Percentiles rank a stretch among this genome's conserved stretches.
phyloP scores from a whole-genome alignment of 2,113 vertebrate genomes.

The Carettochelys insculpta region DNA sequence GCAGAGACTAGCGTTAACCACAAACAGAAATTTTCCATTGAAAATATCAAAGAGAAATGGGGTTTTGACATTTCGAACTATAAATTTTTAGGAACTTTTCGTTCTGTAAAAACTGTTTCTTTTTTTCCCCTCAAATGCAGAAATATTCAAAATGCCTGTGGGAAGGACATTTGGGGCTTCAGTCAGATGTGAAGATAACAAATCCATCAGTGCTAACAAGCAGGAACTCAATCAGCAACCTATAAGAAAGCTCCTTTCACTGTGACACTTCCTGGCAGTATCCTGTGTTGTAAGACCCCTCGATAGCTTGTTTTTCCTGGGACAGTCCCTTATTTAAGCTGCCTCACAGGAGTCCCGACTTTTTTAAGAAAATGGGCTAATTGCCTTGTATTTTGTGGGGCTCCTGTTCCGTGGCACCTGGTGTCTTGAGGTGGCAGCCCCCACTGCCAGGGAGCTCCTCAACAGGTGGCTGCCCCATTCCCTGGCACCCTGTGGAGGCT shows the following conservation, averaged over 20 bases:
- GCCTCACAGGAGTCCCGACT: too few species aligned
- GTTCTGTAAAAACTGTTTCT: constrained; percentile 51
- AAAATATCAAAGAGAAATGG: not conserved
- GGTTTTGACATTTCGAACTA: constrained; percentile 13
- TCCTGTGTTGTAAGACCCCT: not conserved
- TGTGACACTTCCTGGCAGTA: not conserved
- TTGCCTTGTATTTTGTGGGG: too few species aligned
- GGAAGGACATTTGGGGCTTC: constrained; percentile 54
- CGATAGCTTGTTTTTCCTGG: too few species aligned
- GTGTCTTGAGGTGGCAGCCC: too few species aligned
- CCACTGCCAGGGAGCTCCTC: too few species aligned
- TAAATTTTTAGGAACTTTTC: constrained; percentile 11
- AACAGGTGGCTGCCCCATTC: too few species aligned
- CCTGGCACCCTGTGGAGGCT: too few species aligned
- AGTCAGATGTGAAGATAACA: constrained; percentile 59
- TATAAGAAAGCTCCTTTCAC: constrained; percentile 72
- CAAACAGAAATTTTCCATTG: not conserved
- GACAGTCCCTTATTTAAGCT: too few species aligned
- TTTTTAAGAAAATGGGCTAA: too few species aligned
- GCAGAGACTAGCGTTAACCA: not conserved
- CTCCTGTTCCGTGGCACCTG: too few species aligned
- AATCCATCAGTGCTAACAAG: constrained; percentile 64
- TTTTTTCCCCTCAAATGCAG: constrained; percentile 48
- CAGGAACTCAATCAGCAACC: constrained; percentile 69
- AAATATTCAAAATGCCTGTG: constrained; percentile 50